Conservation (phyloP, 2,113 vertebrate genomes). For the Antechinus flavipes region DNA sequence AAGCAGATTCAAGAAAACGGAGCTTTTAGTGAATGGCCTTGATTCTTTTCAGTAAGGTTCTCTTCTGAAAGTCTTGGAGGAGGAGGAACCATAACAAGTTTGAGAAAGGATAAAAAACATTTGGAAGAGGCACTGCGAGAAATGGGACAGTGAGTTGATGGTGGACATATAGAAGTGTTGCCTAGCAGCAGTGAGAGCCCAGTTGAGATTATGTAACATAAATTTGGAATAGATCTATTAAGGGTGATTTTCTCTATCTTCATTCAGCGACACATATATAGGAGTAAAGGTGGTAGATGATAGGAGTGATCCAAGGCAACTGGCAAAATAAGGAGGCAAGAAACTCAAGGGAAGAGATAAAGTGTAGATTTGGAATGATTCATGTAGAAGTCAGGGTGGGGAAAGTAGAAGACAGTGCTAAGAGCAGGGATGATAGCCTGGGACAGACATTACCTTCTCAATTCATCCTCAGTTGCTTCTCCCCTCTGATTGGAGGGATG, state of each 20-base stretch:
- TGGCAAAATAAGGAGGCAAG: background rate
- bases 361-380: background rate
- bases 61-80: too few species aligned
- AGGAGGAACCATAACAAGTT: too few species aligned
- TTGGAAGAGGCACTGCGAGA: too few species aligned
- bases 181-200: too few species aligned
- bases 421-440: too few species aligned
- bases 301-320: background rate
- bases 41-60: too few species aligned
- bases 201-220: too few species aligned
- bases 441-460: background rate
- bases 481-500: background rate
- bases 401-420: background rate
- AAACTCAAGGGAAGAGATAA: background rate
- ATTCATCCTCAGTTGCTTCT: background rate
- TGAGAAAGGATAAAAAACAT: too few species aligned
- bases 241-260: background rate
- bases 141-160: too few species aligned
- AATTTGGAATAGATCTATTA: background rate
- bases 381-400: background rate
- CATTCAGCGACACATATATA: background rate
- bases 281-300: background rate
- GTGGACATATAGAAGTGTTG: too few species aligned
- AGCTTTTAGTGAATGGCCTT: too few species aligned
- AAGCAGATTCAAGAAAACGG: too few species aligned